Base-by-base conservation (phyloP, 2,888 invertebrate genomes). In the Epirrhoe tristata region DNA sequence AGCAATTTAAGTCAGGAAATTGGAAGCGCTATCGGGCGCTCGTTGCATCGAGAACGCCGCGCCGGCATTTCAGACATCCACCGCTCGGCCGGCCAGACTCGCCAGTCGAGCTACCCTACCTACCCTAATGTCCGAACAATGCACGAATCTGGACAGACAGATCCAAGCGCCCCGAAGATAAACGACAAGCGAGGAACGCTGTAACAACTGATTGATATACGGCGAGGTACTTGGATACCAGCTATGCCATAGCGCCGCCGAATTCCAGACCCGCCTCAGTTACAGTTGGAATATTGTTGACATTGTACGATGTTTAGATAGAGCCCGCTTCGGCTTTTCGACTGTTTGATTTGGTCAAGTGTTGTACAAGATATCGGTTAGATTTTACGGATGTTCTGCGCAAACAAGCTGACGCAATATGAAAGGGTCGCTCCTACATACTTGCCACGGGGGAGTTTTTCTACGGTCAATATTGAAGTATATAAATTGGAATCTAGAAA, bases 1-100 rank as follows among this genome's bases (percentile, higher is more conserved):
- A 90, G 89, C 91, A 93, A 93, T 93, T 92, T 92, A 90, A 91
- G 90, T 90, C 92, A 90, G 93, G 93, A 93, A 93, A 93, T 93
- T 92, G 93, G 91, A 89, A 92, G 87, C 87, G 88, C 87, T 91
- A 92, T 91, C 91, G 89, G 86, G 84, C 85, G 86, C 83, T 82
- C 88, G 85, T 80, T 88, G 87, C 87, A 81, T 85, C 80, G 81
- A 68, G 87, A 86, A 87, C 87, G 87, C 83, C 74, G 81, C 86
- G 82, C 87, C 86, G 90, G 91, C 83, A 92, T 92, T 92, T 89
- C 87, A 89, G 87, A 90, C 86, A 91, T 91, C 89, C 86, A 91
- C 86, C 83, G 88, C 69, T 71, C 62, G 46, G 56, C 57, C 50
- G 36, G 57, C 57, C 31, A 59, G 67, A 43, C 63, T 58, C 24